phyloP scores from a whole-genome alignment of 2,888 invertebrate species.

The Alcis repandata region DNA sequence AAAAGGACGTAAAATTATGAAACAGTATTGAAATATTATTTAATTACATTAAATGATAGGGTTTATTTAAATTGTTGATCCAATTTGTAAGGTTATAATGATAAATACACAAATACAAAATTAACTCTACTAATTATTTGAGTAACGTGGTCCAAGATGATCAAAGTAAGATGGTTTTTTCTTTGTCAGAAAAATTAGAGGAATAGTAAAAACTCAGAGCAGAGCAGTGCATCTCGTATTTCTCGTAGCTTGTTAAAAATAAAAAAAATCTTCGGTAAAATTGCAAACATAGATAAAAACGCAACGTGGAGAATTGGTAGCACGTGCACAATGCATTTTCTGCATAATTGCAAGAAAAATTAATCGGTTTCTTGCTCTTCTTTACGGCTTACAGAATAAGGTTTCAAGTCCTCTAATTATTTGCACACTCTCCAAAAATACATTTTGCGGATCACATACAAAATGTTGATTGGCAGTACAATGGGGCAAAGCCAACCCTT shows the following conservation, averaged over 20 bases:
- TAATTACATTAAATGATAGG: too few species aligned
- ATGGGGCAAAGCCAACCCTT: constrained; percentile 40
- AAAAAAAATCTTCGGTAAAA: too few species aligned
- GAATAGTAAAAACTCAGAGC: too few species aligned
- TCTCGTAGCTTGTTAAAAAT: too few species aligned
- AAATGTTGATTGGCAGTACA: constrained; percentile 34
- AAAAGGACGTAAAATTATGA: neutral
- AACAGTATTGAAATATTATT: neutral
- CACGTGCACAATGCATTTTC: constrained; percentile 26
- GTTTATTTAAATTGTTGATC: too few species aligned
- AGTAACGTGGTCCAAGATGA: too few species aligned
- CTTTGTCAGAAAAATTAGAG: too few species aligned
- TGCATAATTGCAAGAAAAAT: neutral
- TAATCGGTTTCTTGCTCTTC: neutral
- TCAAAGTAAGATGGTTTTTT: too few species aligned
- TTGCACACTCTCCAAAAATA: constrained; percentile 14
- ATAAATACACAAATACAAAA: too few species aligned
- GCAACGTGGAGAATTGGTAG: neutral
- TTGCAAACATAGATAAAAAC: constrained; percentile 12
- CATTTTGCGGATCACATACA: constrained; percentile 31
- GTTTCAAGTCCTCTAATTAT: constrained; percentile 15
- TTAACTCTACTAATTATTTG: too few species aligned
- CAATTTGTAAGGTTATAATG: too few species aligned
- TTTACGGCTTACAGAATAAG: constrained; percentile 16
- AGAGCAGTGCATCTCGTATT: too few species aligned